These are phyloP conservation scores for Drosophila melanica DNA, from an alignment of 1,140 invertebrate species.

Conservation along the genomic window DNA sequence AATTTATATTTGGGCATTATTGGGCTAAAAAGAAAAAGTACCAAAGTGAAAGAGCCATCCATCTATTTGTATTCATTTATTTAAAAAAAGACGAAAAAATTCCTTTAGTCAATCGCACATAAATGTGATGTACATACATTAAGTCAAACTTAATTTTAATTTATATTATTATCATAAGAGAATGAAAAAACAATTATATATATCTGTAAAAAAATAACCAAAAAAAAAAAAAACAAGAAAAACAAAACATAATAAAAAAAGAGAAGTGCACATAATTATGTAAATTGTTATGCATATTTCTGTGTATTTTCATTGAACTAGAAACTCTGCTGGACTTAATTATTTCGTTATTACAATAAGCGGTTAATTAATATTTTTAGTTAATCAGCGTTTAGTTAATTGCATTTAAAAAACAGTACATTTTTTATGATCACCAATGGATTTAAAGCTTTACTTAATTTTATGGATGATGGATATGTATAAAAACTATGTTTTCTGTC, in stretches of 20 bases:
- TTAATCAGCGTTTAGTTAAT: too few relatives aligned
- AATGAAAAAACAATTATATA: conserved; percentile 1
- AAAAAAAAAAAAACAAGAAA: background rate
- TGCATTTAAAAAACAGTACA: too few relatives aligned
- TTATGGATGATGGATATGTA: too few relatives aligned
- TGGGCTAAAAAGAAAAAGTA: background rate
- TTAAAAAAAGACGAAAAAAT: conserved; percentile 1
- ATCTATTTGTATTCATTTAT: conserved; percentile 32
- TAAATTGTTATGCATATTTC: conserved; percentile 21
- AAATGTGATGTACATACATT: conserved; percentile 39
- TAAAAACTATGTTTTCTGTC: too few relatives aligned
- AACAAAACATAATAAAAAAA: conserved; percentile 19
- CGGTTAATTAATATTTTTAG: background rate
- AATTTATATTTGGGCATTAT: background rate
- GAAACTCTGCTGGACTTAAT: background rate
- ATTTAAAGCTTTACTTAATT: too few relatives aligned
- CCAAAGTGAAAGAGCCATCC: conserved; percentile 31
- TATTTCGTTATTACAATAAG: background rate
- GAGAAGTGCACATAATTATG: conserved; percentile 23
- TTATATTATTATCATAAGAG: conserved; percentile 27
- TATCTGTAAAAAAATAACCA: background rate
- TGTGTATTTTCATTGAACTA: conserved; percentile 12
- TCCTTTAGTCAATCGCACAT: conserved; percentile 24
- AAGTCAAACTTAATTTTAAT: conserved; percentile 39
- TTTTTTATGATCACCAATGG: too few relatives aligned